Conservation (phyloP, 2,113 vertebrate species). For the Actenoides hombroni region DNA sequence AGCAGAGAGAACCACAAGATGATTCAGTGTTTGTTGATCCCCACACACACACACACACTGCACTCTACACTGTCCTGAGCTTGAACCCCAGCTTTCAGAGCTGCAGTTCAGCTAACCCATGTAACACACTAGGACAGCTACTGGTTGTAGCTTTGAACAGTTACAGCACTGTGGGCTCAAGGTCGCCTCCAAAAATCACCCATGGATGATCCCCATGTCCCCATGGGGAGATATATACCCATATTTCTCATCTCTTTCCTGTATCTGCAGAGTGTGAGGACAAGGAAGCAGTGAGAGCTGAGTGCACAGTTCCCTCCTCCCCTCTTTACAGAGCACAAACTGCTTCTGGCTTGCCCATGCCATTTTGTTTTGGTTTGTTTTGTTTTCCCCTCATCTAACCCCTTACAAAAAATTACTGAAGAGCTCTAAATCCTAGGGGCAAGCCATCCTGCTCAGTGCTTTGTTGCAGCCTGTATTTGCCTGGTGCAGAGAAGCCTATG, state of each 20-base stretch:
- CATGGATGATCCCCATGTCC: background rate
- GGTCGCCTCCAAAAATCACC: background rate
- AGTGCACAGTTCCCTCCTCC: background rate
- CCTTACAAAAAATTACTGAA: background rate
- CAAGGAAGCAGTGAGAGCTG: background rate
- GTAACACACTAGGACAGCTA: background rate
- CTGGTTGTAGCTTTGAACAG: background rate
- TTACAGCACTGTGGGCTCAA: background rate
- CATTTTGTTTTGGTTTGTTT: background rate
- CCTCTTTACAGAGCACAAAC: background rate
- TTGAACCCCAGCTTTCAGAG: background rate
- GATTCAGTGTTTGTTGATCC: constrained; percentile 23
- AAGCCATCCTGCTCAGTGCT: background rate
- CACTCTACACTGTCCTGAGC: background rate
- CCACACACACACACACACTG: too few species aligned
- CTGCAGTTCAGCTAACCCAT: background rate
- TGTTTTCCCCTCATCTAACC: background rate
- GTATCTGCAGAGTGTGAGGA: background rate
- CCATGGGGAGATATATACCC: background rate
- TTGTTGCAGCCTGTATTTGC: background rate
- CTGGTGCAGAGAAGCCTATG: background rate
- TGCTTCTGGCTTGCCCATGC: background rate
- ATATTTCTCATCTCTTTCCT: background rate
- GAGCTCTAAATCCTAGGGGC: background rate
- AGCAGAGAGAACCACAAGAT: background rate